Conservation (phyloP, 2,113 vertebrate genomes). For the Perognathus longimembris region DNA sequence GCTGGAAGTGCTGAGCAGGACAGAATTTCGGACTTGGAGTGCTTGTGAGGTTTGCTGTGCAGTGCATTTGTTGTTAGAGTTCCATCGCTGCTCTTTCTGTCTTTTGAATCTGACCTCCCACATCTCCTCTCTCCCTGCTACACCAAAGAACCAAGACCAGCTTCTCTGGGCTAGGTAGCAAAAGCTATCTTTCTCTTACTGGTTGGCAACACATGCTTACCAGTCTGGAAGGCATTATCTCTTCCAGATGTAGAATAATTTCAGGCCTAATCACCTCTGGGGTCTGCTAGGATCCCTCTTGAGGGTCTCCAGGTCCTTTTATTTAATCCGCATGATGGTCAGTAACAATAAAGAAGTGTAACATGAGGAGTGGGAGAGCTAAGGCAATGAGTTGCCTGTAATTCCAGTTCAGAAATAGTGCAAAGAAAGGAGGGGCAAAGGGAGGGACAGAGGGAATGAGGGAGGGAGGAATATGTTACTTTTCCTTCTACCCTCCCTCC, state of each 20-base stretch:
- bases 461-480: background rate
- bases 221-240: conserved; percentile 51
- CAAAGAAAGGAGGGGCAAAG: background rate
- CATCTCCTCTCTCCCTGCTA: background rate
- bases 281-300: background rate
- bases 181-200: conserved; percentile 1
- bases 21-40: background rate
- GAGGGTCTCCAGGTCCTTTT: background rate
- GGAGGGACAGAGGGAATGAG: too few species aligned
- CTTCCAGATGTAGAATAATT: conserved; percentile 64
- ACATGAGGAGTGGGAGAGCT: background rate
- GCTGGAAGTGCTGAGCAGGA: background rate
- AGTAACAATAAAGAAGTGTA: conserved; percentile 19
- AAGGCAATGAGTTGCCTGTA: background rate
- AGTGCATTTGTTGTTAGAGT: background rate
- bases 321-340: conserved; percentile 30
- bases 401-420: conserved; percentile 11
- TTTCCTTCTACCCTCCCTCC: conserved; percentile 5
- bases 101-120: background rate
- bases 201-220: background rate
- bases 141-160: background rate
- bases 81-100: background rate
- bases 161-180: background rate
- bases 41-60: background rate
- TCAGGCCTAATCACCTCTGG: background rate